A percentile compares a stretch with the other conserved stretches of the same genome.
These are phyloP conservation scores for Dendroctonus ponderosae DNA, from an alignment of 1,140 invertebrate species.

Conservation along the genomic window DNA sequence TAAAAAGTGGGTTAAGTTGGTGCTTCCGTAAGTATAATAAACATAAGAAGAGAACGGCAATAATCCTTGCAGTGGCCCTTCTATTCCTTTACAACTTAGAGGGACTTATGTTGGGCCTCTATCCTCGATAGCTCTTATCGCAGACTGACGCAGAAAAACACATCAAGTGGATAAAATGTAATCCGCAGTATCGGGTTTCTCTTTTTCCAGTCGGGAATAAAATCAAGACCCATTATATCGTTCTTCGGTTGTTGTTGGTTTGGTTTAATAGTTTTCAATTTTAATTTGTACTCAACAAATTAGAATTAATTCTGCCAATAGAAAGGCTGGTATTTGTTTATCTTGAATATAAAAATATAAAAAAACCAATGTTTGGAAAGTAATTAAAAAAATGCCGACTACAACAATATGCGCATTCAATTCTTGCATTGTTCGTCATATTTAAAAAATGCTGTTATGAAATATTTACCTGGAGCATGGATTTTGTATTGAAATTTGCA, in stretches of 20 bases:
- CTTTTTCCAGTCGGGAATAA: constrained; percentile 14
- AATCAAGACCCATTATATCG: constrained; percentile 16
- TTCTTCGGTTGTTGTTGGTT: background rate
- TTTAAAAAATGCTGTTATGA: too few species aligned
- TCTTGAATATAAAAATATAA: too few species aligned
- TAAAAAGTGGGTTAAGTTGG: constrained; percentile 35
- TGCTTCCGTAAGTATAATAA: constrained; percentile 22
- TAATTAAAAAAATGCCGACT: too few species aligned
- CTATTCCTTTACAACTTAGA: constrained; percentile 29
- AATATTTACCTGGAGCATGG: too few species aligned
- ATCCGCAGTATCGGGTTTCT: constrained; percentile 36
- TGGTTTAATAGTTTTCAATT: too few species aligned
- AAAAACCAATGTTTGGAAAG: too few species aligned
- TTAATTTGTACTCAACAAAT: too few species aligned
- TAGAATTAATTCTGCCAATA: too few species aligned
- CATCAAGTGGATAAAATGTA: constrained; percentile 46
- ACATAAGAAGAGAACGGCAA: constrained; percentile 32
- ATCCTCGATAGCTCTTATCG: constrained; percentile 44
- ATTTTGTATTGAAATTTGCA: too few species aligned
- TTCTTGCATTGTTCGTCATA: too few species aligned
- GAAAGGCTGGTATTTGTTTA: too few species aligned
- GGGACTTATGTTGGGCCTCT: constrained; percentile 32
- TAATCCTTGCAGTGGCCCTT: constrained; percentile 32
- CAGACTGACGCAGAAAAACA: constrained; percentile 44
- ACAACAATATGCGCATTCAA: too few species aligned